Base-by-base conservation (phyloP, 2,113 vertebrate species). In the Lipotes vexillifer region DNA sequence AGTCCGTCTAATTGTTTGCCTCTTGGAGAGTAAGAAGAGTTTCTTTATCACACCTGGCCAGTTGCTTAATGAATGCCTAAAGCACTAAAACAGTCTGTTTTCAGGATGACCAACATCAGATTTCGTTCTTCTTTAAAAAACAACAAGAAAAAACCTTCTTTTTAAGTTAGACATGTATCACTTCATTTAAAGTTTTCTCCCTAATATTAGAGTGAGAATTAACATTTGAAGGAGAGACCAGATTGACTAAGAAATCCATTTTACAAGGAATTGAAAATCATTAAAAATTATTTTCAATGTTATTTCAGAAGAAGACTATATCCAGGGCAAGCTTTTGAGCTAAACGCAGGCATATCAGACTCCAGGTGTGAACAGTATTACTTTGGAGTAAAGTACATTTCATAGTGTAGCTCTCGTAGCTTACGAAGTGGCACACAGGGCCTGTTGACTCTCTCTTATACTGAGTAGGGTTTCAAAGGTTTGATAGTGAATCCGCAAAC, bases 81-180 rank as follows among this genome's bases (percentile, higher is more conserved):
- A 77, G 13, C 10, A 88, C 66, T 93, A 91, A 61, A 94, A 88
- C 1, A 7, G n/a, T 27, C 36, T 12, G 1, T 72, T 85, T 85
- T 97, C 84, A 61, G 68, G 55, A 89, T 97, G 90, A 97, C n/a
- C 84, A 96, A 85, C 59, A 41, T 95, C 82, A 97, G 29, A 81
- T 93, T 81, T 81, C 20, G 66, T 85, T 96, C 88, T 96, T 93
- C 97, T 97, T 90, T 21, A 77, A 49, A 98, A 92, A 83, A 68
- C 27, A 83, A 66, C 23, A 12, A 86, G 84, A 86, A 80, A 92
- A 88, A 90, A 13, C 20, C 11, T 68, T 93, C 94, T 97, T 85
- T 63, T 91, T 90, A 88, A 94, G 55, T 75, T 93, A 92, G 29
- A 92, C 94, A 90, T 61, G 14, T 36, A 77, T 66, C n/a, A 96